Conservation (phyloP, 2,113 vertebrate species). For the Vanacampus margaritifer region DNA sequence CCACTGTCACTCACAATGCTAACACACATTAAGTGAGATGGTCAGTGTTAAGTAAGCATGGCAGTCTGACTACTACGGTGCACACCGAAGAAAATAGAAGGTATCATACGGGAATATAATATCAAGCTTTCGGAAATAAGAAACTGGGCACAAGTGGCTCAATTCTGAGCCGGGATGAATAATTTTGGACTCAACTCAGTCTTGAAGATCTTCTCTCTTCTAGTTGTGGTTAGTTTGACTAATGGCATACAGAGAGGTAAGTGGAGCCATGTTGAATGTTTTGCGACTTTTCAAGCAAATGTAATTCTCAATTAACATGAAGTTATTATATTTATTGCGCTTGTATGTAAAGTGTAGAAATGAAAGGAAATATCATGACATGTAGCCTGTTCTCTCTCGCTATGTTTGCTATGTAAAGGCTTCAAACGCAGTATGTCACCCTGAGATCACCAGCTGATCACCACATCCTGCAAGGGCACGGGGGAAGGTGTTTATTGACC, state of each 20-base stretch:
- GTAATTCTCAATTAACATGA: neutral
- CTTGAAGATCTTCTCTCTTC: conserved; percentile 65
- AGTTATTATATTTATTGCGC: no score
- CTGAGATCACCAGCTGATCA: conserved; percentile 38
- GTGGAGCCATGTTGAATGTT: conserved; percentile 26
- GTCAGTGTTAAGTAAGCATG: conserved; percentile 36
- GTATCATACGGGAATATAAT: conserved; percentile 24
- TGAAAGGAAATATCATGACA: neutral
- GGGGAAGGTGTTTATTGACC: conserved; percentile 46
- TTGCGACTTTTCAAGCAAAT: neutral
- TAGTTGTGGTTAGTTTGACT: conserved; percentile 75
- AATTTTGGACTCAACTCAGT: conserved; percentile 72
- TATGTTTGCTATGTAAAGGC: neutral
- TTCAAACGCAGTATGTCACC: neutral
- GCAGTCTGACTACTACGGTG: conserved; percentile 54
- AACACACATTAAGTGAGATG: conserved; percentile 48
- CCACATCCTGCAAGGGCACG: conserved; percentile 24
- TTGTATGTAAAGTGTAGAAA: neutral
- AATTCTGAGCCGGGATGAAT: conserved; percentile 80
- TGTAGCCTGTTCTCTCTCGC: neutral
- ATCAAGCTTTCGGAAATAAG: neutral
- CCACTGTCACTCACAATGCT: conserved; percentile 76
- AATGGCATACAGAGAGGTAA: conserved; percentile 84
- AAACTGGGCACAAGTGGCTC: conserved; percentile 18
- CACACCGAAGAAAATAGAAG: conserved; percentile 10